Base-by-base conservation (phyloP, 2,888 invertebrate genomes). In the Ceriagrion tenellum region DNA sequence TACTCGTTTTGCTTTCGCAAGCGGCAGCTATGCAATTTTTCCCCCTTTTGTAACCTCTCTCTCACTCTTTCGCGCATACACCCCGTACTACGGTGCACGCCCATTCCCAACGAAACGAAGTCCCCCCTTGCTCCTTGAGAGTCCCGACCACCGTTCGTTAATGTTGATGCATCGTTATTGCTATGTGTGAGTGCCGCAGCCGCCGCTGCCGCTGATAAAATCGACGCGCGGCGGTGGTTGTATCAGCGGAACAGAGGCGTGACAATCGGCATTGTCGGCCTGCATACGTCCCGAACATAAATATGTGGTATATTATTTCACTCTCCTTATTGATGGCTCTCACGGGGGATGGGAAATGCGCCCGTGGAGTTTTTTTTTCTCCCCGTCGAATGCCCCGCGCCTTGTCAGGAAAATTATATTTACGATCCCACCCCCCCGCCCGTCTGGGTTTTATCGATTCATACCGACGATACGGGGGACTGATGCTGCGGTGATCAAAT, bases 241-340 rank as follows among this genome's bases (percentile, higher is more conserved):
- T n/a, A 69, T 69, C 69, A 69, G 69, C 69, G 69, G 69, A 69
- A 69, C 69, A 69, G 69, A 69, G 69, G 69, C 69, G 69, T 69
- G 69, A 69, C 69, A 69, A 59, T 69, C 69, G 69, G 26, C 69
- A 26, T 69, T 69, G 69, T 26, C 69, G 69, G 69, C 69, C n/a
- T n/a, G 69, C 69, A 69, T 69, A 69, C 26, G 69, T 69, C 69
- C 69, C 47, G 26, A 69, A 26, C 69, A n/a, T 69, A 69, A 69
- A 69, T 69, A 69, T 69, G 69, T 69, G 69, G 69, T 69, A 69
- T 69, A 69, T 69, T 69, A 69, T 69, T 69, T 69, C 69, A n/a
- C 69, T 59, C 59, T 47, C 69, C 26, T 69, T 69, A 69, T 69
- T 69, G 69, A 69, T 69, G 69, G 69, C 26, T 20, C 69, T 26